A percentile compares a stretch with the other conserved stretches of the same genome.
These are phyloP conservation scores for Athetis lepigone DNA, from an alignment of 2,888 invertebrate species.

Conservation along the genomic window DNA sequence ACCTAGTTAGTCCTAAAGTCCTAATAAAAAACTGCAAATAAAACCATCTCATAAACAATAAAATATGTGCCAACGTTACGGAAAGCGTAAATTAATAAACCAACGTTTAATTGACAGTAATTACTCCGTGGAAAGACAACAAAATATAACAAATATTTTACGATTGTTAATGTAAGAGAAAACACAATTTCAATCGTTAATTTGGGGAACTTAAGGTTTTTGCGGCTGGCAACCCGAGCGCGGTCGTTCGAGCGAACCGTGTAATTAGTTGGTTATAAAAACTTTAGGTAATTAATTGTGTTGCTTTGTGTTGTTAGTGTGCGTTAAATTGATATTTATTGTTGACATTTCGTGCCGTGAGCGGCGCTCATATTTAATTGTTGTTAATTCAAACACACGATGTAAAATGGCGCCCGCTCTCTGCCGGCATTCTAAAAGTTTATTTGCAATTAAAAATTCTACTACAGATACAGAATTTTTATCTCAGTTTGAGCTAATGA, in stretches of 20 bases:
- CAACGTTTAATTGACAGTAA: conserved; percentile 41
- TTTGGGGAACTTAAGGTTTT: conserved; percentile 49
- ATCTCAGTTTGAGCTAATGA: conserved; percentile 37
- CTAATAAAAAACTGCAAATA: too few species aligned
- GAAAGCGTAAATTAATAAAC: conserved; percentile 42
- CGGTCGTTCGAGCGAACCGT: conserved; percentile 77
- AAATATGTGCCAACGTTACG: conserved; percentile 23
- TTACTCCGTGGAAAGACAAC: conserved; percentile 41
- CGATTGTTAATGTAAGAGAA: conserved; percentile 34
- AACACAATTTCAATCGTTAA: conserved; percentile 41
- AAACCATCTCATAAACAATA: conserved; percentile 7
- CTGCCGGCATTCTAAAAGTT: conserved; percentile 37
- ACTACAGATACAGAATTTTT: conserved; percentile 46
- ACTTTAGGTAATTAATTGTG: conserved; percentile 86
- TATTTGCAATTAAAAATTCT: conserved; percentile 61
- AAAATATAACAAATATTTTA: conserved; percentile 41
- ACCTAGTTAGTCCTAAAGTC: too few species aligned
- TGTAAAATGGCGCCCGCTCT: conserved; percentile 54
- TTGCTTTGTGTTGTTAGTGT: conserved; percentile 75
- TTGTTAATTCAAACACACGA: conserved; percentile 63
- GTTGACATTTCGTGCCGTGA: conserved; percentile 83
- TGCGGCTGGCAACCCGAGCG: conserved; percentile 53
- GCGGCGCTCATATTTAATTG: conserved; percentile 75
- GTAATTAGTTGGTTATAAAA: conserved; percentile 86
- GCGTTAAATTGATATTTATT: conserved; percentile 86